phyloP scores from a whole-genome alignment of 2,797 vertebrate species.

The Anguilla marmorata region DNA sequence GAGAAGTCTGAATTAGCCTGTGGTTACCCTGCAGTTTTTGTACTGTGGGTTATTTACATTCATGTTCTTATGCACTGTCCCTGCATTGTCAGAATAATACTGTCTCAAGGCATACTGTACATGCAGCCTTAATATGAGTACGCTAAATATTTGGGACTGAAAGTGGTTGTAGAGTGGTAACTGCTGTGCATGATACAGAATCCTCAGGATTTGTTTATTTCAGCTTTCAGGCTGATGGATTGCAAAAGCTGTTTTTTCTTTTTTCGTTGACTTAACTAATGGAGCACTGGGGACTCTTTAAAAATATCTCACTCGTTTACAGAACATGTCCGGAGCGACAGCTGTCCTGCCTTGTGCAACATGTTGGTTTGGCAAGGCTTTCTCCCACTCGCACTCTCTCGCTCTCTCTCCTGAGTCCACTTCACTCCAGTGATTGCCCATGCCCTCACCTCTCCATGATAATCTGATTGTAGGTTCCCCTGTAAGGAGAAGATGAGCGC shows the following conservation, averaged over 20 bases:
- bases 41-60: neutral
- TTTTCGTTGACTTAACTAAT: neutral
- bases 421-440: neutral
- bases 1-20: neutral
- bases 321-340: constrained; percentile 6
- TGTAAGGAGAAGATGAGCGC: neutral
- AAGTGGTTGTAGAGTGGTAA: neutral
- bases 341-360: constrained; percentile 15
- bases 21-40: neutral
- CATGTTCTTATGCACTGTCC: neutral
- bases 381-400: neutral
- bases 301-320: constrained; percentile 9
- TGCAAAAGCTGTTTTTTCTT: constrained; percentile 8
- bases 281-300: constrained; percentile 1
- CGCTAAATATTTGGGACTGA: neutral
- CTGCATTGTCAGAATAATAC: neutral
- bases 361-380: neutral
- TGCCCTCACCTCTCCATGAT: neutral
- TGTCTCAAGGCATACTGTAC: neutral
- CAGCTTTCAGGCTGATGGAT: neutral
- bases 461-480: constrained; percentile 10
- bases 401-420: constrained; percentile 2
- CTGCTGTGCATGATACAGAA: neutral
- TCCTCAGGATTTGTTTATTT: neutral
- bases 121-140: neutral